Base-by-base conservation (phyloP, 2,888 invertebrate genomes). In the Nowickia ferox region DNA sequence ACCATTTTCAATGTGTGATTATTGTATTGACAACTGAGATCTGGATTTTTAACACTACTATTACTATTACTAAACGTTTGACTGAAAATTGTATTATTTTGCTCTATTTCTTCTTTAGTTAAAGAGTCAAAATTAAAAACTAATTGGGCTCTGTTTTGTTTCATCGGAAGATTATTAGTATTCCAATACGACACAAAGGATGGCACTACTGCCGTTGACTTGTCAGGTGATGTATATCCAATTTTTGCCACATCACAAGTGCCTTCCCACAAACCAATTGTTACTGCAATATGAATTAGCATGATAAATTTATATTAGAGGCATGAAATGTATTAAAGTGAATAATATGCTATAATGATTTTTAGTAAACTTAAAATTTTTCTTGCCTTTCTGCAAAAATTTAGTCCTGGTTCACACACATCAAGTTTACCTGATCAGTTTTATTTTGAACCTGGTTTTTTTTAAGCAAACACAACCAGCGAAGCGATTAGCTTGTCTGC, bases 1-100 rank as follows among this genome's bases (percentile, higher is more conserved):
- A 91, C 90, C 91, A 91, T 91, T 84, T 81, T 87, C 63, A 44
- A 48, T 9, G 30, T 53, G 61, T 63, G 82, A 22, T 87, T 88
- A 59, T 84, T 88, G 17, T 57, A 75, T 59, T 55, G 38, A n/a
- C 76, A 57, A 38, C 59, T 48, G 77, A 68, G 48, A 61, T 59
- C 69, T 13, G 61, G 48, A 55, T 63, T 63, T 30, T 30, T 38
- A 44, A 46, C 38, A 57, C 68, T 57, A 46, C 10, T 51, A 40
- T 55, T 61, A 59, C 5, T 59, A 59, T 48, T 44, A 59, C 5
- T 59, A 59, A 40, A 30, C 44, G n/a, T 53, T 55, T 42, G 71
- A 44, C 44, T 53, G 17, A 44, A 63, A 15, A 17, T 71, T 71
- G 15, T 30, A 40, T 46, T 42, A 19, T 19, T n/a, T 38, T 46